phyloP scores from a whole-genome alignment of 1,140 invertebrate species.

The Drosophila nebulosa region DNA sequence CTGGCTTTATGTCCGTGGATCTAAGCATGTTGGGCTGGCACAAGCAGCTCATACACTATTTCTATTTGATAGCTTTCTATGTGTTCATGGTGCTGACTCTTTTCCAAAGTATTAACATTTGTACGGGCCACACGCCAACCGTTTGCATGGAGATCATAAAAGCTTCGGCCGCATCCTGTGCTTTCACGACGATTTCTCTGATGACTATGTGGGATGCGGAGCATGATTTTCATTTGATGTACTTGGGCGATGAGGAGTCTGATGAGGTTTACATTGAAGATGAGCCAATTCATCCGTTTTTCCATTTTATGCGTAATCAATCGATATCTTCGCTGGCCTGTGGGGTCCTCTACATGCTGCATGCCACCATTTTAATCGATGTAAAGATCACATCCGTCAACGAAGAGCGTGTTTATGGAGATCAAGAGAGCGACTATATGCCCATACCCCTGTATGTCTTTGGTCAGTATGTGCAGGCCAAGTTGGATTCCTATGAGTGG shows the following conservation, averaged over 20 bases:
- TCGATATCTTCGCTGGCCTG: conserved; percentile 25
- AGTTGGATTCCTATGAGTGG: conserved; percentile 13
- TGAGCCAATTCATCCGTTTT: conserved; percentile 20
- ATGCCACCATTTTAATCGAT: conserved; percentile 30
- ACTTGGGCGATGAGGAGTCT: background rate
- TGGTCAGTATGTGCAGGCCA: conserved; percentile 7
- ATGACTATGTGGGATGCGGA: conserved; percentile 37
- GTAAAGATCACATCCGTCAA: conserved; percentile 9
- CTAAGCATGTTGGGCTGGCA: background rate
- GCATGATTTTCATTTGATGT: conserved; percentile 20
- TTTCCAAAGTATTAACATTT: conserved; percentile 38
- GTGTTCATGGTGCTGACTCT: conserved; percentile 29
- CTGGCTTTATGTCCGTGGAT: conserved; percentile 9
- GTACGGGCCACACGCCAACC: conserved; percentile 20
- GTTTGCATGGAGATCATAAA: conserved; percentile 16
- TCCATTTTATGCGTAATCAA: conserved; percentile 6
- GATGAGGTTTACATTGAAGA: background rate
- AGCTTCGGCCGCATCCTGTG: background rate
- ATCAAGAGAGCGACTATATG: background rate
- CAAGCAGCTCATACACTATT: conserved; percentile 3
- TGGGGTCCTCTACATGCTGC: conserved; percentile 33
- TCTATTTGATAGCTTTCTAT: conserved; percentile 25
- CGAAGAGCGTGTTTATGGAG: background rate
- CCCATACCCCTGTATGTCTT: conserved; percentile 23
- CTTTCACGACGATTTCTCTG: conserved; percentile 18